Percentiles rank a stretch among this genome's conserved stretches.
These are phyloP conservation scores for Colossoma macropomum DNA, from an alignment of 2,113 vertebrate species.

Conservation along the genomic window DNA sequence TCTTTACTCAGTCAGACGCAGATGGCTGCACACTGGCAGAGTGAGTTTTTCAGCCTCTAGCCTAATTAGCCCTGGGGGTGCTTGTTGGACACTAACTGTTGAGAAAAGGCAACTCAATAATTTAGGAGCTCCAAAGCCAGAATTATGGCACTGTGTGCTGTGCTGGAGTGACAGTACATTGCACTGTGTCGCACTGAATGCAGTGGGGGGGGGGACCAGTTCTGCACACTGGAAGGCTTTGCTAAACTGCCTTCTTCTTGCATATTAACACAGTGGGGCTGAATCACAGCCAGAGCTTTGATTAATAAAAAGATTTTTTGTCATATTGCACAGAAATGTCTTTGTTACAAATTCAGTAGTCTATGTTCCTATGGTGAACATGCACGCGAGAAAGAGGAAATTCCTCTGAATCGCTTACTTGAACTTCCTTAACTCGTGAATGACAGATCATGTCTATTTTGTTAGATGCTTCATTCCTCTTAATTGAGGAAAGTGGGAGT, in stretches of 20 bases:
- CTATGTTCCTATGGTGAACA: neutral
- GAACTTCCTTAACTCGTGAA: neutral
- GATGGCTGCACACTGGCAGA: slow-evolving; percentile 16
- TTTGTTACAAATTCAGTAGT: too few species aligned
- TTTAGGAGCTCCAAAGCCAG: neutral
- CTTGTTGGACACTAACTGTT: neutral
- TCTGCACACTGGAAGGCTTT: neutral
- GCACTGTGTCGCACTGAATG: neutral
- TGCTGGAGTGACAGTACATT: neutral
- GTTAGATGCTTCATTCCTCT: neutral
- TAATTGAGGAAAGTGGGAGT: too few species aligned
- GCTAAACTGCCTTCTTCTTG: too few species aligned
- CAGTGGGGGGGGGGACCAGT: neutral
- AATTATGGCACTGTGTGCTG: neutral
- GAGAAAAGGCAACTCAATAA: slow-evolving; percentile 19
- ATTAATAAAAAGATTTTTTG: too few species aligned
- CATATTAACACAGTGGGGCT: too few species aligned
- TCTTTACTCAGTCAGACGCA: neutral
- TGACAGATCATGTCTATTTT: neutral
- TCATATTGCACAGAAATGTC: too few species aligned
- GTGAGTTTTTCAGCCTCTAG: slow-evolving; percentile 1
- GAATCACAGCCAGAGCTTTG: too few species aligned
- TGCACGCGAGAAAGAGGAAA: neutral
- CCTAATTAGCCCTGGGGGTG: slow-evolving; percentile 38
- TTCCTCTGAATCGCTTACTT: neutral